Conservation (phyloP, 2,797 vertebrate species). For the Falco novaeseelandiae region DNA sequence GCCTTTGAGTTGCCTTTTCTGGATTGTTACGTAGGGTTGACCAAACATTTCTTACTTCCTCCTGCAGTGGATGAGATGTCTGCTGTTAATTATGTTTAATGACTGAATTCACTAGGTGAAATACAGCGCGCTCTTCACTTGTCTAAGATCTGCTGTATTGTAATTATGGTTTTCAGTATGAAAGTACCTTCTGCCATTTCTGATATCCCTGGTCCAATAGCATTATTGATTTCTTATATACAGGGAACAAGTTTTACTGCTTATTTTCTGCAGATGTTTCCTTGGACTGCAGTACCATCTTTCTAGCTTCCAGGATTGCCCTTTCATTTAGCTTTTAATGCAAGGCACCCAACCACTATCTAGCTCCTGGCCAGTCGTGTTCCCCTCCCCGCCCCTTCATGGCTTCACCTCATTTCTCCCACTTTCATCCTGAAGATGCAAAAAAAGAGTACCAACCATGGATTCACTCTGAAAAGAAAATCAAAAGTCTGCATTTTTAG, state of each 20-base stretch:
- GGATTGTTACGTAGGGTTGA: background rate
- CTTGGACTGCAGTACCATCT: background rate
- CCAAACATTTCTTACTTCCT: background rate
- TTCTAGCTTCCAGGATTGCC: background rate
- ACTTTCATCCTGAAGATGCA: background rate
- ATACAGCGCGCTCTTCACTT: background rate
- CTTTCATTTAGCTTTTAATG: background rate
- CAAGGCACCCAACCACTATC: background rate
- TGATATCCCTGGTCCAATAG: background rate
- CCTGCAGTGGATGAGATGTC: background rate
- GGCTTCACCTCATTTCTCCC: background rate
- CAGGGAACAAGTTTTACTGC: background rate
- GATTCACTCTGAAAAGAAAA: background rate
- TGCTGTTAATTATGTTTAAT: background rate
- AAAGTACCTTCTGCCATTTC: background rate
- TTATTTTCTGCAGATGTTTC: background rate
- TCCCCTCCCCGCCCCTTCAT: too few relatives aligned
- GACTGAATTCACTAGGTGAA: background rate
- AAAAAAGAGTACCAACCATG: background rate
- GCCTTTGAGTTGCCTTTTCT: background rate
- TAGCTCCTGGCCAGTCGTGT: background rate
- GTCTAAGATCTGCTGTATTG: background rate
- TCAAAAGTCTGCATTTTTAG: background rate
- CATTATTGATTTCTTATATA: conserved; percentile 5
- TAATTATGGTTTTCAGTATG: background rate